Base-by-base conservation (phyloP, 2,797 vertebrate species). In the Cyclopterus lumpus region DNA sequence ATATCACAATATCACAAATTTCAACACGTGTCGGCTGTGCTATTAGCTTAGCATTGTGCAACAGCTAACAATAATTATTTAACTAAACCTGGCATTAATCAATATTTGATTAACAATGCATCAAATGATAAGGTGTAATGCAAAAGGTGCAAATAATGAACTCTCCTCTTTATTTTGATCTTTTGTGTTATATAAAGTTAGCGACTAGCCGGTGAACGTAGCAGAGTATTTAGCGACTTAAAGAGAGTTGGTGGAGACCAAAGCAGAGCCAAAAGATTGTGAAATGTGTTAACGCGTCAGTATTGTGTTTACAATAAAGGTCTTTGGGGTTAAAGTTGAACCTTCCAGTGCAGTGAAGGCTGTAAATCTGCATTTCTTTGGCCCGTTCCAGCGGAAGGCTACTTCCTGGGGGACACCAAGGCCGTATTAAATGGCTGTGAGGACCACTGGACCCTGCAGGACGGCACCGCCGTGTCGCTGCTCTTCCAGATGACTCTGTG, bases 361-460 rank as follows among this genome's bases (percentile, higher is more conserved):
- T 8, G 15, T 64, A 12, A 40, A 28, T 68, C 26, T 61, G 1
- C 1, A 10, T 61, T 49, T 80, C 0, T 53, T 22, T 61, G 6
- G 7, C 10, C 20, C 24, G 1, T 62, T 61, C 5, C 73, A 91
- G 90, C 30, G 0, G n/a, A 26, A 3, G 86, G 92, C 5, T 84
- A 80, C 70, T 95, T 94, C 86, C 71, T 95, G 79, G 87, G 82
- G 6, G 86, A 94, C 80, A 88, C 87, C 2, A 96, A 94, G 63
- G 95, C 94, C 0, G 88, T 94, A 1, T 57, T 95, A 48, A 79
- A 85, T 2, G 92, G 89, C 51, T 95, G 94, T 6, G 38, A 75
- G 11, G 91, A 95, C 78, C 74, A 85, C 84, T 96, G 95, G 95
- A 93, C 87, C 42, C 90, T 95, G 64, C 90, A 84, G 83, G 83